These are phyloP conservation scores for Rhogogaster chlorosoma DNA, from an alignment of 2,888 invertebrate genomes.

Conservation along the genomic window DNA sequence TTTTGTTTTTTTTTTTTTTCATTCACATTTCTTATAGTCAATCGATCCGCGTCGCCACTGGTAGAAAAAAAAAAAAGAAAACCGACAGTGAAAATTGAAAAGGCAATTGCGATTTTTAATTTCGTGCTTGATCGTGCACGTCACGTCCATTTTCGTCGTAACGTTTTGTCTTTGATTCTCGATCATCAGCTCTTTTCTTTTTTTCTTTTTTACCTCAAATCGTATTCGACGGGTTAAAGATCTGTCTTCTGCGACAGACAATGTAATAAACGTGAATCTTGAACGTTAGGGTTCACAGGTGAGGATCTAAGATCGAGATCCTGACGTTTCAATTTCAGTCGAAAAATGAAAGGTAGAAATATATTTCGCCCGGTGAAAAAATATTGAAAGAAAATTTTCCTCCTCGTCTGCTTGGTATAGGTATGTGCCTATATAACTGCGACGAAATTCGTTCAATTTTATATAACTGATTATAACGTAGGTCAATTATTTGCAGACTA, in stretches of 20 bases:
- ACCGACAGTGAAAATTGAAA: not conserved
- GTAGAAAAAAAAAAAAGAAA: not conserved
- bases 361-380: not conserved
- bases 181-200: not conserved
- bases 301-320: slow-evolving; percentile 15
- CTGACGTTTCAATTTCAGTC: slow-evolving; percentile 24
- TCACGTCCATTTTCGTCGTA: not conserved
- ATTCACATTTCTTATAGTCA: not conserved
- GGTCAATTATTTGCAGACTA: too few relatives aligned
- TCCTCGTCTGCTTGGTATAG: not conserved
- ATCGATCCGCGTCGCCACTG: not conserved
- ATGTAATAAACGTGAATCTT: slow-evolving; percentile 35
- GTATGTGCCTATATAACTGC: not conserved
- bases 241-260: slow-evolving; percentile 40
- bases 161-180: not conserved
- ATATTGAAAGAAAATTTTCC: not conserved
- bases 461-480: not conserved
- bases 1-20: not conserved
- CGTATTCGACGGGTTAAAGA: not conserved
- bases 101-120: slow-evolving; percentile 17
- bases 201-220: not conserved
- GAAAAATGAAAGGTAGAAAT: not conserved
- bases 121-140: slow-evolving; percentile 22
- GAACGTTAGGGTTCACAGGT: slow-evolving; percentile 22
- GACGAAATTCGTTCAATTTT: not conserved